A percentile compares a stretch with the other conserved stretches of the same genome.
Conservation (phyloP, 2,888 invertebrate genomes). For the Drosophila formosana region DNA sequence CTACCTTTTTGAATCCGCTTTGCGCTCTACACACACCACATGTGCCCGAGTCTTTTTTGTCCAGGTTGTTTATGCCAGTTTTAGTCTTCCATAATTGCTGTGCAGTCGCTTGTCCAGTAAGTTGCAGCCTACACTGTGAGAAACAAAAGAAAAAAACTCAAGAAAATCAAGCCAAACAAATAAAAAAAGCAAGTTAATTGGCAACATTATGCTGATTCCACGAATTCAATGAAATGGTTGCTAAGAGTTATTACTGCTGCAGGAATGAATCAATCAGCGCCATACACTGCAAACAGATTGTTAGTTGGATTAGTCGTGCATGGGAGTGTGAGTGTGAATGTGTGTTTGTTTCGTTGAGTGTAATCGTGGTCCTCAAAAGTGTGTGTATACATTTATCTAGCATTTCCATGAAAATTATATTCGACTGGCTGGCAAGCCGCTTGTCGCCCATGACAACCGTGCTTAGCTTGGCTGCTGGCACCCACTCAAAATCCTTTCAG, state of each 20-base stretch:
- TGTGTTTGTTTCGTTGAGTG: conserved; percentile 31
- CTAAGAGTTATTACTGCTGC: neutral
- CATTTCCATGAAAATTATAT: conserved; percentile 35
- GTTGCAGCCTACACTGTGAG: conserved; percentile 45
- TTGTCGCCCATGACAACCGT: conserved; percentile 32
- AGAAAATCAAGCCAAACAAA: neutral
- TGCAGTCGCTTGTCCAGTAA: conserved; percentile 48
- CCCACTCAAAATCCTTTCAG: conserved; percentile 47
- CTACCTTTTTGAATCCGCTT: conserved; percentile 39
- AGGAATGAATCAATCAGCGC: conserved; percentile 4
- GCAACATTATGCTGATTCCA: conserved; percentile 22
- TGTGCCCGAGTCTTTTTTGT: conserved; percentile 30
- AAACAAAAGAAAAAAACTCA: conserved; percentile 9
- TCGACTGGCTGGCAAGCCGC: conserved; percentile 27
- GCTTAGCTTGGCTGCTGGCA: conserved; percentile 23
- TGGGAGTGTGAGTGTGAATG: too few species aligned
- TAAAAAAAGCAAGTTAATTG: conserved; percentile 33
- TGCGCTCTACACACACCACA: conserved; percentile 9
- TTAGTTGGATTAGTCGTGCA: neutral
- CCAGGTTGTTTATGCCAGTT: conserved; percentile 56
- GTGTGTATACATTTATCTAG: conserved; percentile 16
- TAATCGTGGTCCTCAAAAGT: conserved; percentile 24
- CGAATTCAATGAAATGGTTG: conserved; percentile 20
- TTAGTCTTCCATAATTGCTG: conserved; percentile 60
- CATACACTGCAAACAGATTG: neutral